Conservation (phyloP, 2,113 vertebrate genomes). For the Onychostruthus taczanowskii region DNA sequence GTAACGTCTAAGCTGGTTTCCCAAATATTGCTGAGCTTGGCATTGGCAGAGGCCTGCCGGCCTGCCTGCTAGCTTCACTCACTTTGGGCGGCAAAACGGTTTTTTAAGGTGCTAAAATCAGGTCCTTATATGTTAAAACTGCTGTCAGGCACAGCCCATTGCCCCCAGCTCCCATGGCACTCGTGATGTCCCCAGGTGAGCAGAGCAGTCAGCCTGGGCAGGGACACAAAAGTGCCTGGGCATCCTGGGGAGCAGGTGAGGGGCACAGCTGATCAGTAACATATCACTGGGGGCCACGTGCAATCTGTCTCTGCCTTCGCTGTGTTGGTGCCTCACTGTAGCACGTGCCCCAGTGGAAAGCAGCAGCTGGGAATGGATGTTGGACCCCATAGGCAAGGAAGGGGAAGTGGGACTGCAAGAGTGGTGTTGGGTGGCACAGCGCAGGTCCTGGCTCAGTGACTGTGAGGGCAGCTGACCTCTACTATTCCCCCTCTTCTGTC, state of each 20-base stretch:
- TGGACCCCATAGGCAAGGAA: not conserved
- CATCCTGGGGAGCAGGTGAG: fast-evolving
- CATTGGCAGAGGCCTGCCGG: not conserved
- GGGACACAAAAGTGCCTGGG: fast-evolving
- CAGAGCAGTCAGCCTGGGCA: not conserved
- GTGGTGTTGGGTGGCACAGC: not conserved
- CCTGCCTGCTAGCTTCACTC: not conserved
- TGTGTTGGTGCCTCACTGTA: not conserved
- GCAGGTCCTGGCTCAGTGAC: not conserved
- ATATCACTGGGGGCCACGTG: not conserved
- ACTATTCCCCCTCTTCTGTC: not conserved
- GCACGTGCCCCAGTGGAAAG: not conserved
- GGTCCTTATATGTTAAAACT: not conserved
- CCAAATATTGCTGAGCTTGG: not conserved
- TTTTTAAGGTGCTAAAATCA: slow-evolving; percentile 56
- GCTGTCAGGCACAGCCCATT: not conserved
- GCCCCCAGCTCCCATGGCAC: not conserved
- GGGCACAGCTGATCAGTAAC: not conserved
- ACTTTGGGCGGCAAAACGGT: not conserved
- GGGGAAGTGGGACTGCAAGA: not conserved
- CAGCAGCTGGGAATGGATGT: not conserved
- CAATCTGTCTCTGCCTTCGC: not conserved
- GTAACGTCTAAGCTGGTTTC: not conserved
- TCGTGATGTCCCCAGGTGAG: not conserved
- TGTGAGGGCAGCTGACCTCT: not conserved